These are phyloP conservation scores for Malurus splendens DNA, from an alignment of 2,797 vertebrate species.

Conservation along the genomic window DNA sequence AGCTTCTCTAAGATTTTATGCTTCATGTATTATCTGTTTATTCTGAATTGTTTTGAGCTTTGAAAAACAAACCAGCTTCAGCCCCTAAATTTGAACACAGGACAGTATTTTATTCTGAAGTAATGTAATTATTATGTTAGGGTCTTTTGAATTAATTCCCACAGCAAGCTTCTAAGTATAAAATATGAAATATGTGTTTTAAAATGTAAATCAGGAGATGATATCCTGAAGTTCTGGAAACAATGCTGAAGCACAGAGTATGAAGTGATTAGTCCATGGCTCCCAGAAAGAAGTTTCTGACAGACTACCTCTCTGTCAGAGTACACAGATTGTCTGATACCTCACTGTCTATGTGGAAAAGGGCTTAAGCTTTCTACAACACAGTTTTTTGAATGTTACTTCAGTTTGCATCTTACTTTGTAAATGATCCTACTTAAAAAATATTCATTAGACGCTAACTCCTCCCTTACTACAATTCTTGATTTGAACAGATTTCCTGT, in stretches of 20 bases:
- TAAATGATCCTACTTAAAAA: neutral
- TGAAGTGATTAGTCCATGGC: neutral
- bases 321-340: neutral
- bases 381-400: neutral
- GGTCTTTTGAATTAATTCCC: neutral
- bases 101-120: neutral
- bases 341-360: neutral
- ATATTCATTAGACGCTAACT: neutral
- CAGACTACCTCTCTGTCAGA: neutral
- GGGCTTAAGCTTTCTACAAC: neutral
- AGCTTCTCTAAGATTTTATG: neutral
- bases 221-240: neutral
- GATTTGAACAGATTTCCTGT: neutral
- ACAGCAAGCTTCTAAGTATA: neutral
- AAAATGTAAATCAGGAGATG: neutral
- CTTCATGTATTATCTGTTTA: neutral
- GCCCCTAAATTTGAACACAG: neutral
- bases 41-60: neutral
- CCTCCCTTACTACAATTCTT: neutral
- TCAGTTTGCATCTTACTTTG: neutral
- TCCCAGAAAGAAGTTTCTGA: neutral
- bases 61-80: neutral
- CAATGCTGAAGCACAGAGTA: fast-evolving
- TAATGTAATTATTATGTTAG: neutral
- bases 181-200: neutral